Evolutionary conservation across 2,113 vertebrate species (phyloP).

Genomic region (Oxyura jamaicensis): DNA sequence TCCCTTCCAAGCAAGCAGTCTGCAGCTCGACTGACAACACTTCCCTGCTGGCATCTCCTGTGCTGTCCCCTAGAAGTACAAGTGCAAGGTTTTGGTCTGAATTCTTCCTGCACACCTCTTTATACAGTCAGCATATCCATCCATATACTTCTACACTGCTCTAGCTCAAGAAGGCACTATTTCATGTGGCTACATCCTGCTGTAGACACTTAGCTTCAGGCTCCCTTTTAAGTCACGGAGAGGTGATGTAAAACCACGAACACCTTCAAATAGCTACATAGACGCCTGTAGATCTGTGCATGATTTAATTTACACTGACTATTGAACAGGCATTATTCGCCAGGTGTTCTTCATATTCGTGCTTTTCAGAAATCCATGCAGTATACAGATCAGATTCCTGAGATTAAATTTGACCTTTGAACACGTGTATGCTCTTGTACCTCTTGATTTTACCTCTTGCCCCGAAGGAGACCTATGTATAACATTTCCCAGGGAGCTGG

Average conservation of each 20-base stretch:
- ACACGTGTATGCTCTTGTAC: not conserved
- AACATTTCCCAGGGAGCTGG: not conserved
- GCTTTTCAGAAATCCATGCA: not conserved
- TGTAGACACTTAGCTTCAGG: not conserved
- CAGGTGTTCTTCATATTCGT: not conserved
- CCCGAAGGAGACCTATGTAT: not conserved
- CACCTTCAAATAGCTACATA: not conserved
- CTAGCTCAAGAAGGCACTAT: not conserved
- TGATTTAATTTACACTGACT: not conserved
- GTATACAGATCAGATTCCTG: not conserved
- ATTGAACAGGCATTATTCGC: not conserved
- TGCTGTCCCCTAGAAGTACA: not conserved
- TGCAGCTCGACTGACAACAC: not conserved
- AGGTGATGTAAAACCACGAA: not conserved
- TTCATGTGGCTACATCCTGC: not conserved
- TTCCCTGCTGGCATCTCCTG: not conserved
- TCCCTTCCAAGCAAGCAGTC: not conserved
- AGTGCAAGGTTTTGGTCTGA: not conserved
- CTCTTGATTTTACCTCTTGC: not conserved
- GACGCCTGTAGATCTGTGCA: not conserved
- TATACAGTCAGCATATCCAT: not conserved
- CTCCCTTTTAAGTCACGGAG: not conserved
- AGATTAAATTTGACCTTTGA: not conserved
- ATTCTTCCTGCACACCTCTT: not conserved
- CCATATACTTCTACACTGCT: accelerated